Evolutionary conservation across 2,113 vertebrate species (phyloP), one percentile per base, ranked within the genome.

Genomic region (Actinemys pallida): DNA sequence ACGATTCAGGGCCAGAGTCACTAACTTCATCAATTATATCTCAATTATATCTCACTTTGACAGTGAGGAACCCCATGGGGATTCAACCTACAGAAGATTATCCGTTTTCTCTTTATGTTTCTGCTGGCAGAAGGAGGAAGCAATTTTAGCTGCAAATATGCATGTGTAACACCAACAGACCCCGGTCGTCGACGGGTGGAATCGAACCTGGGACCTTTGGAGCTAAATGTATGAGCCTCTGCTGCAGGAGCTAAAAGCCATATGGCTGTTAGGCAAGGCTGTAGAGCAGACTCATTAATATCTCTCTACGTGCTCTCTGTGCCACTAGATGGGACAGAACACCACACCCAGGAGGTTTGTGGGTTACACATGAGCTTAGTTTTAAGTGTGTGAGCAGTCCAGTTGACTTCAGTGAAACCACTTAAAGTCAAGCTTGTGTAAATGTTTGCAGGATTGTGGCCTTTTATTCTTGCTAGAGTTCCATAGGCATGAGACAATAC

Each of bases 1-100:
- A 39, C 3, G 11, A 45, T 75, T 75, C 39, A 42, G 39, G n/a
- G 22, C 22, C 72, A 75, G n/a, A 75, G n/a, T 45, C 19, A 22
- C 19, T 75, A 75, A 42, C 20, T n/a, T 75, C 10, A 42, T 75
- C 72, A 75, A 75, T 75, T 75, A 45, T 75, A 75, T 42, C 22
- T 75, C 72, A 11, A 75, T 75, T 75, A 45, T 75, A 75, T 42
- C 22, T 75, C 72, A 11, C 72, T 20, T 11, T 90, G 89, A 88
- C 56, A 84, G 29, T 88, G 81, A 93, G 57, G 83, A 91, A 72
- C 9, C 10, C 89, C 87, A 95, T 83, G 5, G 69, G 76, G 49
- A 81, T 8, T 91, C 39, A 81, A 9, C 53, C 3, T 81, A 12
- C 81, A 29, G 24, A 10, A 6, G 86, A 11, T 89, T 89, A 1